Percentiles rank a stretch among this genome's conserved stretches.
Evolutionary conservation across 2,113 vertebrate species (phyloP).

Genomic region (Tachysurus vachellii): DNA sequence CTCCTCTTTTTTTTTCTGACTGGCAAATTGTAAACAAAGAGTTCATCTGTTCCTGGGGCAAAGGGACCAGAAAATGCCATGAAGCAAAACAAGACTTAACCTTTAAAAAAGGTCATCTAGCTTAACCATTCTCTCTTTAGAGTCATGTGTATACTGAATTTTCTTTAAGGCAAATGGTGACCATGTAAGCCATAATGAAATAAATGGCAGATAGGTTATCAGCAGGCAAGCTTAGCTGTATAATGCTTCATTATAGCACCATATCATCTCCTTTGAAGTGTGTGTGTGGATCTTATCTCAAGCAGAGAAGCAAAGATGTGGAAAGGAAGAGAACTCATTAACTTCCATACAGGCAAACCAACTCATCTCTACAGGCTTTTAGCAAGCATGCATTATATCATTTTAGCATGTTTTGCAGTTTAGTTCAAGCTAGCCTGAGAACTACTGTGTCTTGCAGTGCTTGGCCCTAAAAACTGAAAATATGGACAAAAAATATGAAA

Average conservation of each 20-base stretch:
- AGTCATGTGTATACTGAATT: constrained; percentile 38
- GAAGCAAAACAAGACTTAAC: constrained; percentile 48
- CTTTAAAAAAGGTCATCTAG: constrained; percentile 52
- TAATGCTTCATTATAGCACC: constrained; percentile 34
- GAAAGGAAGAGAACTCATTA: constrained; percentile 21
- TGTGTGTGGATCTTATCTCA: constrained; percentile 25
- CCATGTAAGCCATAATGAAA: constrained; percentile 18
- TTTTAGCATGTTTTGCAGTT: background rate
- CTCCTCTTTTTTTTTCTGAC: constrained; percentile 56
- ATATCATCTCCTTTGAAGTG: constrained; percentile 44
- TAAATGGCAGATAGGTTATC: constrained; percentile 32
- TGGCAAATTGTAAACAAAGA: constrained; percentile 68
- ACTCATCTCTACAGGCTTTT: constrained; percentile 14
- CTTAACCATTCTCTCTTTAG: constrained; percentile 43
- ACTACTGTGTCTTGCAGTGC: background rate
- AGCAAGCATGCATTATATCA: background rate
- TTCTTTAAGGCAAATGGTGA: constrained; percentile 35
- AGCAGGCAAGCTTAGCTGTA: constrained; percentile 35
- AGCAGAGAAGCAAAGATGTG: constrained; percentile 1
- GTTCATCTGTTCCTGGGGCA: constrained; percentile 53
- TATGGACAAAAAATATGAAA: too few species aligned
- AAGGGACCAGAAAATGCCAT: constrained; percentile 37
- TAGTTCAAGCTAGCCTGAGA: too few species aligned
- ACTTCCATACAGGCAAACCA: background rate
- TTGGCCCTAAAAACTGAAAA: background rate